These are phyloP conservation scores for Drosophila simulans DNA, from an alignment of 1,140 invertebrate genomes.

Conservation along the genomic window DNA sequence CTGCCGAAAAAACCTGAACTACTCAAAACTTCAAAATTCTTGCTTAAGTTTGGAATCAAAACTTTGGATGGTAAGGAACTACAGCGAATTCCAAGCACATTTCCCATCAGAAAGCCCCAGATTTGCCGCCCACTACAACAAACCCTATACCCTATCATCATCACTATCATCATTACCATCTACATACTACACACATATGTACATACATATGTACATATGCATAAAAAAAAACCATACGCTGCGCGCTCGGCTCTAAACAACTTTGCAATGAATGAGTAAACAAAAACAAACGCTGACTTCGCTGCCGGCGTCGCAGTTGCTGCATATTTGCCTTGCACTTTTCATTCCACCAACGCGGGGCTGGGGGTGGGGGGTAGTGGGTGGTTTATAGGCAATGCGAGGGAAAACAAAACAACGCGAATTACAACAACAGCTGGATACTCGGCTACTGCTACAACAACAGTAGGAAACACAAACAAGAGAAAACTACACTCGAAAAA, in stretches of 20 bases:
- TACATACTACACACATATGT: not conserved
- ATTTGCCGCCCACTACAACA: constrained; percentile 5
- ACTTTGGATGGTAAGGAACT: constrained; percentile 35
- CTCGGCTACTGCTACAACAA: constrained; percentile 43
- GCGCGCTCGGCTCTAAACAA: constrained; percentile 74
- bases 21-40: constrained; percentile 54
- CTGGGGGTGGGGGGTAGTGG: constrained; percentile 19
- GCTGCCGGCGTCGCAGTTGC: constrained; percentile 51
- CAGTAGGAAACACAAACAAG: constrained; percentile 62
- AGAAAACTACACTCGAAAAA: constrained; percentile 25
- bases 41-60: constrained; percentile 49
- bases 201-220: not conserved
- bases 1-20: too few species aligned
- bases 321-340: constrained; percentile 75
- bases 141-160: constrained; percentile 13
- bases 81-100: constrained; percentile 10
- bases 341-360: constrained; percentile 51
- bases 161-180: constrained; percentile 36
- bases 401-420: constrained; percentile 77
- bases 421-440: constrained; percentile 52
- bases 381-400: constrained; percentile 40
- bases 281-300: constrained; percentile 73
- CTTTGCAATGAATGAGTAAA: constrained; percentile 81
- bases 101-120: constrained; percentile 10
- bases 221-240: constrained; percentile 57